Evolutionary conservation across 2,797 vertebrate genomes (phyloP).

Genomic region (Peromyscus melanophrys): DNA sequence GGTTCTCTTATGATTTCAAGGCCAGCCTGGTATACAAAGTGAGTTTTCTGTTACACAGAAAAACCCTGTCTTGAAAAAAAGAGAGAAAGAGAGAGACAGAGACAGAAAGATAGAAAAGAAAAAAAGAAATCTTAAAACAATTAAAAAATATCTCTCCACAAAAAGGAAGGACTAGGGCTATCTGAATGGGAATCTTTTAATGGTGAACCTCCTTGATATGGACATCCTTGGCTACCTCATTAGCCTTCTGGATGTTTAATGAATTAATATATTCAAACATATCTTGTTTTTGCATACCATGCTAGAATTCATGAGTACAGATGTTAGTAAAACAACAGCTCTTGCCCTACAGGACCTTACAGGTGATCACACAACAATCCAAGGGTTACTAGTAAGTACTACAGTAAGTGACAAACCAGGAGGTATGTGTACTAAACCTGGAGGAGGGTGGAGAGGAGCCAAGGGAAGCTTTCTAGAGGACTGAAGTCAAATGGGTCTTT

Average conservation of each 20-base stretch:
- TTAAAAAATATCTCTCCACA: not conserved
- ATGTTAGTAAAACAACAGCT: not conserved
- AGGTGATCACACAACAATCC: not conserved
- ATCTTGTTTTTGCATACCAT: not conserved
- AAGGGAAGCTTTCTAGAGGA: not conserved
- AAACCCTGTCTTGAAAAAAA: not conserved
- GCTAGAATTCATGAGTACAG: not conserved
- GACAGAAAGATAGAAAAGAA: no score
- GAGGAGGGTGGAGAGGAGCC: not conserved
- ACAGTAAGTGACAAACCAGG: not conserved
- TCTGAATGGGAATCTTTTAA: conserved; percentile 27
- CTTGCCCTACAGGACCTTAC: not conserved
- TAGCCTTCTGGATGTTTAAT: conserved; percentile 20
- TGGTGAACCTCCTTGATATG: not conserved
- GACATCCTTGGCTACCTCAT: not conserved
- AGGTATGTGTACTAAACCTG: not conserved
- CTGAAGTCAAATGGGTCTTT: conserved; percentile 7
- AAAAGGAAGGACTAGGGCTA: not conserved
- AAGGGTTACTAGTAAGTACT: not conserved
- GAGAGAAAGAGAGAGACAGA: no score
- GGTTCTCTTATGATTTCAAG: no score
- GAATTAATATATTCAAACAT: conserved; percentile 13
- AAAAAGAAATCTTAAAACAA: not conserved
- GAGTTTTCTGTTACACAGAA: not conserved
- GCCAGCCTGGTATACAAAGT: no score